A percentile compares a stretch with the other conserved stretches of the same genome.
phyloP scores from a whole-genome alignment of 2,888 invertebrate species.

The Aporophyla lueneburgensis region DNA sequence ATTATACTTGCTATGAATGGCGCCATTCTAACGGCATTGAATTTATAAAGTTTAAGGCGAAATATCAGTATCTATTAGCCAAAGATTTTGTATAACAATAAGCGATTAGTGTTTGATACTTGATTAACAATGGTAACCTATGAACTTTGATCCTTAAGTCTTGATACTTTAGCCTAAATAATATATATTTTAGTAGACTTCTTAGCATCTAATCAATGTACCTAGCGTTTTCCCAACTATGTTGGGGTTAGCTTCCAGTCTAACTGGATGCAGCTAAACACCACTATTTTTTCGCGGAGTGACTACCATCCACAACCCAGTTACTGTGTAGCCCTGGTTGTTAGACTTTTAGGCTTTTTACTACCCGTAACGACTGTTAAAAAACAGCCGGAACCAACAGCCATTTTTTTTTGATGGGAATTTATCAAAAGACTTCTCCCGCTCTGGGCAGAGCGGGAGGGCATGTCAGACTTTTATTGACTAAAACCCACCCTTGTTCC shows the following conservation, averaged over 20 bases:
- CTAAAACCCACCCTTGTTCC: no score
- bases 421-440: no score
- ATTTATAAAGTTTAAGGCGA: conserved; percentile 68
- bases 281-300: not conserved
- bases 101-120: conserved; percentile 36
- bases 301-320: not conserved
- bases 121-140: conserved; percentile 44
- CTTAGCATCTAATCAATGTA: not conserved
- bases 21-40: conserved; percentile 80
- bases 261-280: not conserved
- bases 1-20: conserved; percentile 65
- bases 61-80: conserved; percentile 57
- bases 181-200: not conserved
- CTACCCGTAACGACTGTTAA: not conserved
- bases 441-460: no score
- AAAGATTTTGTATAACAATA: conserved; percentile 63
- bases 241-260: not conserved
- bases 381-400: not conserved
- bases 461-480: no score
- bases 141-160: conserved; percentile 27
- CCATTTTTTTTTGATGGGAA: no score
- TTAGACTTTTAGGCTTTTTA: no score
- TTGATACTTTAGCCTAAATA: not conserved
- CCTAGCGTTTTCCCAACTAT: not conserved
- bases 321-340: not conserved